A percentile compares a stretch with the other conserved stretches of the same genome.
These are phyloP conservation scores for Penaeus chinensis DNA, from an alignment of 1,140 invertebrate species.

Conservation along the genomic window DNA sequence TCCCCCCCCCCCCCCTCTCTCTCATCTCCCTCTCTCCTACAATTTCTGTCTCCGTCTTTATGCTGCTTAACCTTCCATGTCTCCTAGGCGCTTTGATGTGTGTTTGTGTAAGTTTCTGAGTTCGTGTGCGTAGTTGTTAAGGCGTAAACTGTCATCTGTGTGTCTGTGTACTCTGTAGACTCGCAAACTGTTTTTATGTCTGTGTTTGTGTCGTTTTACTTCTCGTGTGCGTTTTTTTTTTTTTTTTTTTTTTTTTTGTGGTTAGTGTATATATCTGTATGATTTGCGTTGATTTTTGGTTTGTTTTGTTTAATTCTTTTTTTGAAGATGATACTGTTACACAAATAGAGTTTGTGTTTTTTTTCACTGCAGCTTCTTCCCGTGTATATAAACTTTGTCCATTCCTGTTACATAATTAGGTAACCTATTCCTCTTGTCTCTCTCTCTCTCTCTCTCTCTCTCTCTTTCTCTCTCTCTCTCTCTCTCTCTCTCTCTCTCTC, in stretches of 20 bases:
- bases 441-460: conserved; percentile 25
- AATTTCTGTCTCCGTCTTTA: no score
- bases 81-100: background rate
- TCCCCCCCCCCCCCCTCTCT: no score
- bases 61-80: no score
- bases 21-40: no score
- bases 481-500: background rate
- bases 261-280: background rate
- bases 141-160: background rate
- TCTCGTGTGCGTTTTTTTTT: background rate
- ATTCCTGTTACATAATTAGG: no score
- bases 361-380: background rate
- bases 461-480: conserved; percentile 15
- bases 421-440: background rate
- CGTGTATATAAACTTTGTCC: background rate
- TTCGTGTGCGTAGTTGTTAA: background rate
- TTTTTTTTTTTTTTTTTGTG: background rate
- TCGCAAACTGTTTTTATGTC: background rate
- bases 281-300: background rate
- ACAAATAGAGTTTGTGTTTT: background rate
- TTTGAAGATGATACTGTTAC: no score
- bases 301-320: background rate
- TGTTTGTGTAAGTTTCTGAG: background rate
- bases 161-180: background rate
- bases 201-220: background rate